Evolutionary conservation across 30 jellyfish, hydroid and myxozoan species (phyloP), one percentile per base, ranked within the genome.

Genomic region (Phacellophora camtschatica): DNA sequence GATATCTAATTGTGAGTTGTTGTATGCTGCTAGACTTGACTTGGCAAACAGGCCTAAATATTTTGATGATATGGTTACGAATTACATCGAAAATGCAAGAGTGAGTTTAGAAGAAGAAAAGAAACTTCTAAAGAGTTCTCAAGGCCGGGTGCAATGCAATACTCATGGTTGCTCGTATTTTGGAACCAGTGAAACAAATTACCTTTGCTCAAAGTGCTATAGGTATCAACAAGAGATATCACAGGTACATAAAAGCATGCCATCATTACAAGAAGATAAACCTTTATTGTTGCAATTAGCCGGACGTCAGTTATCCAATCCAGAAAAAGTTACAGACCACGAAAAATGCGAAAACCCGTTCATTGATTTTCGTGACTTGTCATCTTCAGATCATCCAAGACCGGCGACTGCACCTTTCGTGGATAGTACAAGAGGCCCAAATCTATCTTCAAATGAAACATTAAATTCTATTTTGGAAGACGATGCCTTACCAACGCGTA

Each of bases 121-220:
- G 31, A 45, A 10, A 11, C 16, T 8, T 2, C 42, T 48, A 29
- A 55, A 46, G 55, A 37, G 24, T 13, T 10, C 42, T 37, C 19
- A 72, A 35, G 61, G 68, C 19, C 84, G 74, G 2, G n/a, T 20
- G 11, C 25, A 63, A 31, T 89, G 97, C 65, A 73, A 54, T 1
- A 57, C 85, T 13, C 76, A 75, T 28, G 94, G 96, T 18, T 89
- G 97, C 36, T 24, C 48, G 2, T 69, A 61, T 41, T 89, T 31
- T 49, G 97, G 97, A 15, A 20, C 91, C 9, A 69, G 78, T n/a
- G 75, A 64, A 29, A 82, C 85, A 49, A 62, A 55, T 36, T 87
- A 85, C 39, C 83, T 72, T n/a, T 89, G 97, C 39, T 89, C 97
- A 16, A 73, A 65, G 27, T 89, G 97, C 71, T 89, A 72, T 70